Evolutionary conservation across 2,797 vertebrate genomes (phyloP), one percentile per base, ranked within the genome.

Genomic region (Sandelia bainsii): DNA sequence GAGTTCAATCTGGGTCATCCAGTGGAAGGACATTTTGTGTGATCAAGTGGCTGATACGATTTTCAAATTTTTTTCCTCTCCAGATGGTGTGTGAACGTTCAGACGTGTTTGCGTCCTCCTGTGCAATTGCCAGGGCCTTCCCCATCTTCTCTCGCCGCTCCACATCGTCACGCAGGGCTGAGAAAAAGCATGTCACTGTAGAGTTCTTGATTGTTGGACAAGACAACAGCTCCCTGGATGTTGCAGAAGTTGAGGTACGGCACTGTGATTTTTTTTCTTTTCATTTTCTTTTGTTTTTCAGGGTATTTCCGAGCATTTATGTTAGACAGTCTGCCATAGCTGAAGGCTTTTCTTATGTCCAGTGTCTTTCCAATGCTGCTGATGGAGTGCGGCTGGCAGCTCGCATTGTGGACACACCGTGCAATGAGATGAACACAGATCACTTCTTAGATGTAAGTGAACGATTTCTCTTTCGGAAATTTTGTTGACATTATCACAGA

Each of bases 391-490:
- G 97, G 22, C 88, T 99, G 90, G 97, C 98, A 0, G 98, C 98
- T 63, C 96, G 97, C 11, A 98, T 99, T 4, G 98, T 99, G 88
- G 98, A 99, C 93, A 97, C 96, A 0, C 98, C 98, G 0, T 99
- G 98, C 91, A 99, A 90, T 6, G 97, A 98, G 94, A 99, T 99
- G 98, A 97, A 97, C 86, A 99, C 98, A 0, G 96, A 98, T 66
- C 90, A 85, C 78, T 99, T 99, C 88, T 89, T 99, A 16, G 96
- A 97, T 91, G 98, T 96, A 59, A 64, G 96, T 87, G 25, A 42
- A 39, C 46, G 13, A 8, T 39, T 20, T 34, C 10, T 74, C 14
- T 69, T 56, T 42, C 13, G 39, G 16, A 10, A 70, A 20, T 6
- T 25, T 23, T 75, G 44, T 48, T 69, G 27, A 59, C 4, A 10